Base-by-base conservation (phyloP, 1,140 invertebrate species). In the Drosophila grimshawi region DNA sequence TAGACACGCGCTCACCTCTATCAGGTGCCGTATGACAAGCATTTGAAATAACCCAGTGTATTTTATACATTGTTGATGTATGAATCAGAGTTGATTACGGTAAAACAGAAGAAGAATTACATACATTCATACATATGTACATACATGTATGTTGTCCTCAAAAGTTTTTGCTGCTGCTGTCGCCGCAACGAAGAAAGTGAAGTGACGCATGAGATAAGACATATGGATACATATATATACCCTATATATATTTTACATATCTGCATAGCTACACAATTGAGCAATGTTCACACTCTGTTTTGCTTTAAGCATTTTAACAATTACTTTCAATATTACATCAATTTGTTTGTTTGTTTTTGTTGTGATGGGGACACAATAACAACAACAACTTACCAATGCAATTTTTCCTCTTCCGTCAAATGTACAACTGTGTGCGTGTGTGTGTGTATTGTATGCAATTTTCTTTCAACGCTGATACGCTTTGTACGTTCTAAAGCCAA, bases 121-220 rank as follows among this genome's bases (percentile, higher is more conserved):
- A 43, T 43, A 43, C 33, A 33, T 19, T 19, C 10, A 4, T 43
- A 43, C 39, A 4, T n/a, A 43, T n/a, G 39, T 1, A 43, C 4
- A 1, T 41, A 10, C 8, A 41, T 43, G 19, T 19, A 19, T 19
- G 37, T 19, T 52, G 35, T 33, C 10, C 29, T 46, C 56, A 46
- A 32, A 33, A 2, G 29, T 53, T 69, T 43, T 73, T 11, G 64
- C 43, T 45, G 46, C 30, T 60, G 56, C 56, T 51, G 41, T 27
- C 39, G 29, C 35, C 30, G 49, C 39, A 59, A n/a, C 30, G 6
- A 43, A 37, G 37, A 37, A 51, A 32, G 30, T 30, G 35, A 61
- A 19, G 48, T 69, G 71, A 74, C 71, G 71, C 65, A 74, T 56
- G 65, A 73, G 70, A 73, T 73, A 73, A 73, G 64, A 55, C 70